phyloP scores from a whole-genome alignment of 2,113 vertebrate genomes.

The Castor canadensis region DNA sequence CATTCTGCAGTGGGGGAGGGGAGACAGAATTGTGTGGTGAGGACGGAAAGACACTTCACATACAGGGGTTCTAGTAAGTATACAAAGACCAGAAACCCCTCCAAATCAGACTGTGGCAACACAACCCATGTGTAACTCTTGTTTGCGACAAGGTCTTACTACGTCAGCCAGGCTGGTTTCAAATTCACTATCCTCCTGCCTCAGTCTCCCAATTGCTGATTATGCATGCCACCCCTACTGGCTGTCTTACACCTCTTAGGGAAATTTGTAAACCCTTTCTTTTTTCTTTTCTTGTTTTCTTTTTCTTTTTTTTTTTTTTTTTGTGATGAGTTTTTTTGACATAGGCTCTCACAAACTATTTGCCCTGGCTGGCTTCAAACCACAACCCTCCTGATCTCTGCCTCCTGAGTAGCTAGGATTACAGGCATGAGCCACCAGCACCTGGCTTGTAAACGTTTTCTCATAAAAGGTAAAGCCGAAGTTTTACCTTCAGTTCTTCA shows the following conservation, averaged over 20 bases:
- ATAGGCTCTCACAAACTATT: no score
- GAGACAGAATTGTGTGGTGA: neutral
- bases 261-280: neutral
- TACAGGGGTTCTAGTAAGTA: neutral
- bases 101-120: neutral
- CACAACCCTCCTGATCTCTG: no score
- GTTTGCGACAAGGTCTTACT: neutral
- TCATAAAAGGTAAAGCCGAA: neutral
- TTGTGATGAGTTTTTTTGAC: no score
- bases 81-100: neutral
- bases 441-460: neutral
- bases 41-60: neutral
- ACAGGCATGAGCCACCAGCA: no score
- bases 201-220: no score
- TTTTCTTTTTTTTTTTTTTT: no score
- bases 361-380: no score
- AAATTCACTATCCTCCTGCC: no score
- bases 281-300: no score
- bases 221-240: no score
- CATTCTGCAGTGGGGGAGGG: conserved; percentile 65
- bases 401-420: no score
- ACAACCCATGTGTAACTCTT: neutral
- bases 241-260: neutral
- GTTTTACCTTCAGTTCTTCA: conserved; percentile 36
- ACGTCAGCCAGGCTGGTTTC: no score